Base-by-base conservation (phyloP, 2,888 invertebrate species). In the Drosophila neotestacea region DNA sequence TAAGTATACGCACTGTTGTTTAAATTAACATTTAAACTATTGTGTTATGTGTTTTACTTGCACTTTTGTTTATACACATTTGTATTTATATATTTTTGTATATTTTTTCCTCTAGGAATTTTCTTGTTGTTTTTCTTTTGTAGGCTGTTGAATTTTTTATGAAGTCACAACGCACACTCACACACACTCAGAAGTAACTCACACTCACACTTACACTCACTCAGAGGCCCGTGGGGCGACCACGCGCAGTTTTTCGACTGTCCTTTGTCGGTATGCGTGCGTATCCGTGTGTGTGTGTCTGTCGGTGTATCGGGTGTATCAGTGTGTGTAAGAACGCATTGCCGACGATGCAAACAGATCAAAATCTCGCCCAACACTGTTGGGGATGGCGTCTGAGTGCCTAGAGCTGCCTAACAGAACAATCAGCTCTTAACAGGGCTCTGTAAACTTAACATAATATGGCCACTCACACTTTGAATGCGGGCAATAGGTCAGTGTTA, bases 331-430 rank as follows among this genome's bases (percentile, higher is more conserved):
- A 28, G 16, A 56, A 61, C 77, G 63, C 63, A 62, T 32, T 58
- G 58, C 52, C 77, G 62, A 69, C 73, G 72, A 71, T 84, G 82
- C 75, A 74, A 77, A 76, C 84, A 78, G 81, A 81, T 80, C 77
- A 75, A 81, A 87, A 87, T 81, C 89, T 90, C 88, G 87, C 80
- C 85, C 81, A 76, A 76, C 78, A 90, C 90, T 90, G 88, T 71
- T 76, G 22, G 69, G 60, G 34, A 69, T 63, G 61, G 67, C 70
- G 61, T 55, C 63, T 59, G 66, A 70, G 51, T 51, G 59, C 71
- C 71, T 50, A 63, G 16, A 56, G 64, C 58, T 52, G 59, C 47
- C 63, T 13, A 54, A 54, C 71, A 47, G 36, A 59, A 16, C 44
- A 63, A 6, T 6, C 28, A n/a, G 47, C 42, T 51, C 10, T 47